Base-by-base conservation (phyloP, 2,797 vertebrate species). In the Smutsia temminckii region DNA sequence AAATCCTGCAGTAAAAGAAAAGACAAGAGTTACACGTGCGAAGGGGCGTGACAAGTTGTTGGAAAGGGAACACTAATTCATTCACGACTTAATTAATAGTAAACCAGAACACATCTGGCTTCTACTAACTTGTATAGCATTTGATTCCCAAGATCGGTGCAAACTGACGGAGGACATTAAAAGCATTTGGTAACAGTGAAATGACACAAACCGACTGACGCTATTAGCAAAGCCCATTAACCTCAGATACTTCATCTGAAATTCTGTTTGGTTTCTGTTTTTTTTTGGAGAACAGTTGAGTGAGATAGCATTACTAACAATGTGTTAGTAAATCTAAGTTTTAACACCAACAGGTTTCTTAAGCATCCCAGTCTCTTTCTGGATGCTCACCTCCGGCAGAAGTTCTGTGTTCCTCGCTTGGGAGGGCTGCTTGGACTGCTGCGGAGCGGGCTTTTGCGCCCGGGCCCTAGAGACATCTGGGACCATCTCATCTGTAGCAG, bases 1-100 rank as follows among this genome's bases (percentile, higher is more conserved):
- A 99, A 98, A 98, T 99, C 99, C 99, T 99, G 98, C 78, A 97
- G 97, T 46, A 90, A 95, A 97, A 92, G 37, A 91, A 94, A 94
- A 97, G 25, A 90, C 96, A 88, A 88, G 20, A 4, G 64, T 98
- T 96, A 97, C 8, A 85, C 0, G 0, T n/a, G 92, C 32, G 92
- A 88, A 84, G n/a, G n/a, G 93, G 74, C 29, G 83, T 63, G 85
- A 53, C 25, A 63, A 92, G 69, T 51, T 55, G 46, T 23, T 40
- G 81, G 69, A 75, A 91, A 93, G 61, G 97, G n/a, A 32, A 27
- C 18, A 83, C 91, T 89, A 5, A 92, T 94, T 96, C 94, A 95
- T 81, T 96, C 69, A 42, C 25, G 78, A 53, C 86, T 95, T 89
- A 79, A 92, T 93, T 71, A 80, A 68, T 2, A 64, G 71, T 27